Evolutionary conservation across 2,888 invertebrate species (phyloP).

Genomic region (Trichacis sp.): DNA sequence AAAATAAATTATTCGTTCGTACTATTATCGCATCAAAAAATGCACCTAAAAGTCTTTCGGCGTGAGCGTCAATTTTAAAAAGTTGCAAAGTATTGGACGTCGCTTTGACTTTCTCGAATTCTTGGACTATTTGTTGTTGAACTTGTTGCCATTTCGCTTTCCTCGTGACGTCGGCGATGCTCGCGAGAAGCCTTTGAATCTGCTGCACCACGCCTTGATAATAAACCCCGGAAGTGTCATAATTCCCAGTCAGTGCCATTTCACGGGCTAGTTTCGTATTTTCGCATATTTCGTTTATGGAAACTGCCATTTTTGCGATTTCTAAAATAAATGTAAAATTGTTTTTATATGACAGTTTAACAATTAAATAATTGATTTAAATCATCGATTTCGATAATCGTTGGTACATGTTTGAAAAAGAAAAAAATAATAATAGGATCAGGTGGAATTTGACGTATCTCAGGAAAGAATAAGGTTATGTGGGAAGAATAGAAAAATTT

Average conservation of each 20-base stretch:
- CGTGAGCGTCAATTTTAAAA: slow-evolving; percentile 79
- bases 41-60: slow-evolving; percentile 68
- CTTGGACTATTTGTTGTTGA: slow-evolving; percentile 87
- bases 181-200: slow-evolving; percentile 85
- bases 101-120: slow-evolving; percentile 91
- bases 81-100: slow-evolving; percentile 81
- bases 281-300: slow-evolving; percentile 91
- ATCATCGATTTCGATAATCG: too few relatives aligned
- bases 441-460: too few relatives aligned
- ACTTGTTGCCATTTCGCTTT: slow-evolving; percentile 94
- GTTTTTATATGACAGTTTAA: too few relatives aligned
- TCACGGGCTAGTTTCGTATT: slow-evolving; percentile 95
- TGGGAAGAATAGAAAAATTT: too few relatives aligned
- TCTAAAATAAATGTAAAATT: too few relatives aligned
- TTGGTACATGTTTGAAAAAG: too few relatives aligned
- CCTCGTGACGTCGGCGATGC: slow-evolving; percentile 83
- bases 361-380: too few relatives aligned
- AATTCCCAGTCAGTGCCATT: slow-evolving; percentile 94
- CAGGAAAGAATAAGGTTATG: too few relatives aligned
- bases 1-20: too few relatives aligned
- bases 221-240: slow-evolving; percentile 93
- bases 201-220: slow-evolving; percentile 94
- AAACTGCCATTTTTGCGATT: slow-evolving; percentile 87
- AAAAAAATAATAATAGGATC: too few relatives aligned
- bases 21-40: too few relatives aligned